phyloP scores from a whole-genome alignment of 2,113 vertebrate species.

The Triplophysa siluroides region DNA sequence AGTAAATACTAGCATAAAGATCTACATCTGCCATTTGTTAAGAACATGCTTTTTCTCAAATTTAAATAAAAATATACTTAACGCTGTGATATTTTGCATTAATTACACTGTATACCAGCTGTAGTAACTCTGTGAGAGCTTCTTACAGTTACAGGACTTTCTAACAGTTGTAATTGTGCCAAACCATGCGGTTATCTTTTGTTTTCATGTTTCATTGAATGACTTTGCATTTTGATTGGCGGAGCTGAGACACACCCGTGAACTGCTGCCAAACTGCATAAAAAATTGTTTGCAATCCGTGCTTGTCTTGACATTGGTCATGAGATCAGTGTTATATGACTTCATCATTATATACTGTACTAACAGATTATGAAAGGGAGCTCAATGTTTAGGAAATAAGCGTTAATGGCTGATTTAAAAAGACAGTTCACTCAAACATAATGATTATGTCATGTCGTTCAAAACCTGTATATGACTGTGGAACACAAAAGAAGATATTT shows the following conservation, averaged over 20 bases:
- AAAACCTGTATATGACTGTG: too few species aligned
- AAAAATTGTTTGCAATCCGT: not conserved
- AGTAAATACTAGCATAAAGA: too few species aligned
- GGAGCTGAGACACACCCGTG: not conserved
- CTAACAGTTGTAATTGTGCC: not conserved
- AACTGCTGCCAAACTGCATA: not conserved
- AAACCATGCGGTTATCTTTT: not conserved
- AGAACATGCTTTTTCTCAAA: not conserved
- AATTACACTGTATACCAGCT: not conserved
- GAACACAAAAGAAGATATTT: too few species aligned
- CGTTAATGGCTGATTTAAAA: not conserved
- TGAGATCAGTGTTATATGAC: not conserved
- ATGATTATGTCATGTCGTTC: not conserved
- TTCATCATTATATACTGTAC: not conserved
- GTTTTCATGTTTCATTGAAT: not conserved
- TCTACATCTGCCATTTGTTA: too few species aligned
- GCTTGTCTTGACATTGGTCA: constrained; percentile 6
- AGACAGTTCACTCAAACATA: not conserved
- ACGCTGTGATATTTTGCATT: not conserved
- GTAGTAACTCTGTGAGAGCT: not conserved
- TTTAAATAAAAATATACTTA: not conserved
- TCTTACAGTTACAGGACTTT: not conserved
- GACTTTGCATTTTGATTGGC: constrained; percentile 1
- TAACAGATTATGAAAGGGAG: not conserved
- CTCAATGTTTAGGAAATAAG: not conserved